These are phyloP conservation scores for Pachymerium ferrugineum DNA, from an alignment of 2,888 invertebrate genomes.

Conservation along the genomic window DNA sequence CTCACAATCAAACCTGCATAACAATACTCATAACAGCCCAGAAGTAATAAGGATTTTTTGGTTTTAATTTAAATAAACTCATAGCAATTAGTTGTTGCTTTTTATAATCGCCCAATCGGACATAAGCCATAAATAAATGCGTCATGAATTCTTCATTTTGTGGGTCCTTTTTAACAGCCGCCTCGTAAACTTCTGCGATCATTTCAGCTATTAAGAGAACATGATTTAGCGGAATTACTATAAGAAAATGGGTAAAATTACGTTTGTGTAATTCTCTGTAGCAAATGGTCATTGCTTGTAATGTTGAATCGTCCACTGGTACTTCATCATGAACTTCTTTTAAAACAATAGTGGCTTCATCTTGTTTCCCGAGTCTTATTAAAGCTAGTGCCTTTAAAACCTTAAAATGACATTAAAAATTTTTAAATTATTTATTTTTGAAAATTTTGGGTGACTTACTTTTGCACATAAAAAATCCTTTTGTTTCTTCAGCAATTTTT, in stretches of 20 bases:
- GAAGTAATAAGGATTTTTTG: conserved; percentile 94
- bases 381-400: conserved; percentile 88
- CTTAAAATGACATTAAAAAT: conserved; percentile 43
- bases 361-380: conserved; percentile 75
- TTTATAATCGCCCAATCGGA: conserved; percentile 80
- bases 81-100: conserved; percentile 86
- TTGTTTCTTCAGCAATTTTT: conserved; percentile 90
- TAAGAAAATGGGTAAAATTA: conserved; percentile 47
- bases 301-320: conserved; percentile 83
- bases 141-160: conserved; percentile 86
- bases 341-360: conserved; percentile 70
- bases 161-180: conserved; percentile 77
- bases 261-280: conserved; percentile 87
- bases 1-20: conserved; percentile 63
- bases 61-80: conserved; percentile 80
- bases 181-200: conserved; percentile 83
- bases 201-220: conserved; percentile 63
- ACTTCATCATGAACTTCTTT: conserved; percentile 65
- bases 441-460: conserved; percentile 43
- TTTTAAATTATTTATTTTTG: neutral
- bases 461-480: conserved; percentile 81
- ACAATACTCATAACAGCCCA: conserved; percentile 98
- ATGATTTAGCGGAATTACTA: neutral
- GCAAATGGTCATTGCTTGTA: conserved; percentile 92
- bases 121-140: conserved; percentile 93